Percentiles rank a stretch among this genome's conserved stretches.
phyloP scores from a whole-genome alignment of 1,140 invertebrate genomes.

The Mycetomoellerius zeteki region DNA sequence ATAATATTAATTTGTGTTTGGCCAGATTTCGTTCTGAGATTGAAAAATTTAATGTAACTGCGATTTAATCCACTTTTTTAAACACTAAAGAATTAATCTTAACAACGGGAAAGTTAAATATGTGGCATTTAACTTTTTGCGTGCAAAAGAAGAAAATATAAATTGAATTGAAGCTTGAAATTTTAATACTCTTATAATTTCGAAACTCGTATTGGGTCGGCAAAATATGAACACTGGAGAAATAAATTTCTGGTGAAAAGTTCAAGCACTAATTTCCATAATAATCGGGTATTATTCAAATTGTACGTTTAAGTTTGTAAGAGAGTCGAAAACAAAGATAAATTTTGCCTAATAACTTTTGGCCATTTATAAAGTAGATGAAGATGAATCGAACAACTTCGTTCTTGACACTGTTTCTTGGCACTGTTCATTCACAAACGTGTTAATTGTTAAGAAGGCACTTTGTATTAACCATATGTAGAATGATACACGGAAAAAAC shows the following conservation, averaged over 20 bases:
- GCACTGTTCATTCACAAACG: slow-evolving; percentile 19
- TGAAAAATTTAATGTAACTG: slow-evolving; percentile 15
- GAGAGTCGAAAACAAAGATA: slow-evolving; percentile 9
- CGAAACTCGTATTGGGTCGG: not conserved
- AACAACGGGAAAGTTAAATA: slow-evolving; percentile 14
- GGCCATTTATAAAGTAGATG: not conserved
- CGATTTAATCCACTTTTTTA: not conserved
- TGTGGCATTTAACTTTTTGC: slow-evolving; percentile 16
- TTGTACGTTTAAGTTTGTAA: slow-evolving; percentile 18
- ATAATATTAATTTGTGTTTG: slow-evolving; percentile 11
- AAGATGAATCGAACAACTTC: not conserved
- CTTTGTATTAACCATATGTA: slow-evolving; percentile 5
- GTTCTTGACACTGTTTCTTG: slow-evolving; percentile 30
- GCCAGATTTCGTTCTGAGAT: slow-evolving; percentile 27
- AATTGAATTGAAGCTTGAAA: slow-evolving; percentile 7
- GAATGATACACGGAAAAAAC: too few species aligned
- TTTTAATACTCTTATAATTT: slow-evolving; percentile 21
- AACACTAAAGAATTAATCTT: not conserved
- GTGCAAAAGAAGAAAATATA: not conserved
- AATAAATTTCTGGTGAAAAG: not conserved
- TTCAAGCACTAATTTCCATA: slow-evolving; percentile 24
- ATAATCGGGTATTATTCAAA: not conserved
- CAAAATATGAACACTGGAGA: slow-evolving; percentile 20
- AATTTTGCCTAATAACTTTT: slow-evolving; percentile 34
- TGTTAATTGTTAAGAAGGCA: not conserved